Evolutionary conservation across 1,140 invertebrate genomes (phyloP), one percentile per base, ranked within the genome.

Genomic region (Diprion similis): DNA sequence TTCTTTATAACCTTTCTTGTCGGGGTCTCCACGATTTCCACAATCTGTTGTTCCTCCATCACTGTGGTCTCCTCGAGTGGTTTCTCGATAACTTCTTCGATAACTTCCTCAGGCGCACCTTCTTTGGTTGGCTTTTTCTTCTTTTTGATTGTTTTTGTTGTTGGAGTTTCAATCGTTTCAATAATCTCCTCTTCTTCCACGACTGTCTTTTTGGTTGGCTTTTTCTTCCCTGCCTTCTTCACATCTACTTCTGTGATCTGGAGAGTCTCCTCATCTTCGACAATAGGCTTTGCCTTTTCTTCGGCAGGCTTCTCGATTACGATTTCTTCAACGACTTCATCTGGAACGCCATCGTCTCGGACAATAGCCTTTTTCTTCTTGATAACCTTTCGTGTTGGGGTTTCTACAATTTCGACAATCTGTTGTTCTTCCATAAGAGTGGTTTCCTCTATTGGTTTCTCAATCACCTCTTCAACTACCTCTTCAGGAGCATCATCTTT

Each of bases 71-170:
- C 24, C 11, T 47, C 13, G 11, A 17, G 10, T 8, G 37, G 68
- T 8, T 65, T 10, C 13, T 19, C 67, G 37, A 66, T 46, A 11
- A 73, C 48, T 10, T 70, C 18, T 70, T 48, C 71, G 10, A 45
- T 19, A 18, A 51, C 66, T 24, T 66, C 46, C 10, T 17, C 68
- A 68, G 66, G 6, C 11, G 17, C 66, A 19, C 78, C 72, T 65
- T 73, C 71, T 47, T 78, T 71, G 10, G 75, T 76, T 74, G 80
- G 24, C 65, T 78, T 74, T 71, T 76, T 73, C 68, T 79, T 73
- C 68, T 79, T 80, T 68, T 80, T 80, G 47, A 78, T 77, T 18
- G 75, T 80, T 73, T 81, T 82, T 71, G 77, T 76, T 65, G 71
- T 78, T 47, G 66, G 76, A 19, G 79, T 73, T 80, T 81, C 80